Evolutionary conservation across 2,797 vertebrate genomes (phyloP).

Genomic region (Leptatherina wallacei): DNA sequence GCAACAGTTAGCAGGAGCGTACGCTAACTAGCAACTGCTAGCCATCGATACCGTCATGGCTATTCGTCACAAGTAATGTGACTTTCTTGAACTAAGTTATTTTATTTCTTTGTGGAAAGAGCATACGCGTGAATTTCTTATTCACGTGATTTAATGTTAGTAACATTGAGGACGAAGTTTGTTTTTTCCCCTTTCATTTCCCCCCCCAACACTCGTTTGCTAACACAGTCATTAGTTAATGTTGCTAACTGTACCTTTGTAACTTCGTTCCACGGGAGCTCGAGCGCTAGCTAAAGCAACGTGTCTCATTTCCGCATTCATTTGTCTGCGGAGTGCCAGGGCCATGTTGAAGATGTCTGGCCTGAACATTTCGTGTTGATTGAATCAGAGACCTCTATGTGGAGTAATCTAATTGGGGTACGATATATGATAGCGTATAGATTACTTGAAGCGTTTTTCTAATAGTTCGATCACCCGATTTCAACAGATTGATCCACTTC

Average conservation of each 20-base stretch:
- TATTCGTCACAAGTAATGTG: constrained; percentile 29
- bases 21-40: constrained; percentile 64
- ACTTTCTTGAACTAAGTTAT: not conserved
- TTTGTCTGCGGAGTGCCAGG: constrained; percentile 70
- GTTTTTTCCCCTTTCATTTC: not conserved
- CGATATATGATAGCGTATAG: not conserved
- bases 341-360: constrained; percentile 79
- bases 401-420: constrained; percentile 26
- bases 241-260: constrained; percentile 51
- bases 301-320: constrained; percentile 87
- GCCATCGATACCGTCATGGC: constrained; percentile 21
- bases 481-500: constrained; percentile 4
- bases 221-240: constrained; percentile 8
- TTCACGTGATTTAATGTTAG: not conserved
- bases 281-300: constrained; percentile 77
- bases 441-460: not conserved
- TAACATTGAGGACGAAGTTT: not conserved
- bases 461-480: constrained; percentile 1
- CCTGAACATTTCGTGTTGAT: constrained; percentile 56
- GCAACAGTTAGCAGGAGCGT: constrained; percentile 78
- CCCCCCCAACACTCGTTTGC: not conserved
- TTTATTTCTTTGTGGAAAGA: not conserved
- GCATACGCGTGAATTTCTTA: not conserved
- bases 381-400: constrained; percentile 29
- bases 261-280: constrained; percentile 67